Base-by-base conservation (phyloP, 1,140 invertebrate species). In the Drosophila sproati region DNA sequence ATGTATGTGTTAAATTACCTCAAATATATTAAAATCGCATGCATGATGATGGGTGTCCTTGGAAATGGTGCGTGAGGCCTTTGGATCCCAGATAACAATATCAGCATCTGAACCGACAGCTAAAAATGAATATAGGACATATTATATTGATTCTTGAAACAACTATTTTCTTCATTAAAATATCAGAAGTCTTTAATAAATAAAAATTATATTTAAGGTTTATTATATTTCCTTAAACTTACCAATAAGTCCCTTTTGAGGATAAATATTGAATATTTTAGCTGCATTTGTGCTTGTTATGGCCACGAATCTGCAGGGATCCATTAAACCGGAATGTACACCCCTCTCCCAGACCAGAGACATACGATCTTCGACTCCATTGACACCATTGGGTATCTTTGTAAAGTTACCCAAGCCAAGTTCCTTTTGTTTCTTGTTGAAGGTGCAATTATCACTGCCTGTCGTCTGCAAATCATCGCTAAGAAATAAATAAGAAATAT, bases 311-410 rank as follows among this genome's bases (percentile, higher is more conserved):
- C 97, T 94, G 87, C 95, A 96, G 0, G 98, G 96, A 92, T 98
- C 97, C 93, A 99, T 96, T 66, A 98, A 95, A 2, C 96, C 99
- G 20, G 95, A 94, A 69, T 98, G 96, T n/a, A 99, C 99, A 50
- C 98, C 98, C 88, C 98, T 98, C 92, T 99, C 98, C 99, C 99
- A 99, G n/a, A 99, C 94, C 4, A 99, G 94, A 0, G 97, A 97
- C 98, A 99, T 98, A 57, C 99, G 95, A 92, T 99, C 98, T 91
- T 99, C 98, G 0, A 99, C 97, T 2, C 99, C 99, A 93, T 99
- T 99, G 0, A 99, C 98, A 0, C 99, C 99, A 91, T 99, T 99
- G 3, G 99, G 99, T 81, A 99, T 99, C 93, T 98, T 98, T 1
- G 96, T 95, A 92, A 99, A 99, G 93, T 99, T 96, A 62, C 96